Evolutionary conservation across 2,797 vertebrate genomes (phyloP), one percentile per base, ranked within the genome.

Genomic region (Selene dorsalis): DNA sequence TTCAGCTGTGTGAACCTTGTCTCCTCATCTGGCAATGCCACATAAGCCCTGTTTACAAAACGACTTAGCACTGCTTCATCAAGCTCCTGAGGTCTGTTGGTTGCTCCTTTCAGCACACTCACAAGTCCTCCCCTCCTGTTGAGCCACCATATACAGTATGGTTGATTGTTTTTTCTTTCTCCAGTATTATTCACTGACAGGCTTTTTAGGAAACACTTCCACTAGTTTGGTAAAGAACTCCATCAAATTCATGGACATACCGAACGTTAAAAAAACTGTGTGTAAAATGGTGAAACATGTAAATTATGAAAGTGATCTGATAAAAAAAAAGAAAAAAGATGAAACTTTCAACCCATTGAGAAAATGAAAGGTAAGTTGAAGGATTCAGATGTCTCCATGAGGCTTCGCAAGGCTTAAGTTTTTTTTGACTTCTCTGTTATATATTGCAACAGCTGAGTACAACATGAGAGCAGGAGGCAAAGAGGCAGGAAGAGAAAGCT

Each of bases 101-200:
- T 99, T 57, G 98, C 98, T 87, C 97, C 98, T 97, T 99, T 99
- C 57, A 99, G 95, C 64, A 99, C 96, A 84, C 96, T 93, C 79
- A 98, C 97, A 69, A 97, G 97, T 75, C 95, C 94, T 86, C 93
- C 95, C 45, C 45, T 48, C 45, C 18, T 48, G 45, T 48, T 30
- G 48, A 18, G 35, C 41, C 50, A 28, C 57, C 26, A 20, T 38
- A 24, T n/a, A n/a, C n/a, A n/a, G n/a, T 39, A 22, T 53, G 30
- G 30, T 30, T 5, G 30, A 30, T 30, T 30, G 30, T 5, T 30
- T 30, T 30, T 30, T 30, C 30, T 30, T 30, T 8, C 8, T 35
- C 32, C 32, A 8, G 32, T 35, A 35, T 35, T 35, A 35, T 35
- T 8, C 7, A 35, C 32, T 35, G 32, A 8, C 32, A 8, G 32